A percentile compares a stretch with the other conserved stretches of the same genome.
Conservation (phyloP, 2,888 invertebrate genomes). For the Drosophila aldrichi region DNA sequence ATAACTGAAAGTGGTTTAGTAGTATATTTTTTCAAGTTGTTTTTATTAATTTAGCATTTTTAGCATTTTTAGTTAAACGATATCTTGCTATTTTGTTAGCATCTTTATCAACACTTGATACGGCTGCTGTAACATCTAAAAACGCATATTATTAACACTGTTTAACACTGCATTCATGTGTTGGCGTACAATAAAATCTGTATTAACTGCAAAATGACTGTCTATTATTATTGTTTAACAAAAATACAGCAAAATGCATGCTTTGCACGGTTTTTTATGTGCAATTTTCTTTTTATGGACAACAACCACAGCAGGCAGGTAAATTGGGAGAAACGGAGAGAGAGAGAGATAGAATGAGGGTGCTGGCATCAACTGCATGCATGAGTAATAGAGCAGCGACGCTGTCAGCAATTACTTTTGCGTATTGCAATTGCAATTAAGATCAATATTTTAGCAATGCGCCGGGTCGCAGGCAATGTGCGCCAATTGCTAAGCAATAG, state of each 20-base stretch:
- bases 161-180: constrained; percentile 19
- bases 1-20: too few species aligned
- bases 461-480: constrained; percentile 42
- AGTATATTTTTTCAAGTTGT: background rate
- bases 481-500: constrained; percentile 66
- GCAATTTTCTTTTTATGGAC: constrained; percentile 42
- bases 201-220: constrained; percentile 31
- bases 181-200: constrained; percentile 28
- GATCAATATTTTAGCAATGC: constrained; percentile 70
- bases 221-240: constrained; percentile 38
- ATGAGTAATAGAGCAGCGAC: constrained; percentile 59
- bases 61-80: background rate
- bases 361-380: constrained; percentile 38
- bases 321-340: too few species aligned
- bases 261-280: constrained; percentile 35
- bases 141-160: constrained; percentile 21
- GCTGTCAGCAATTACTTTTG: constrained; percentile 34
- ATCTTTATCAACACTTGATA: background rate
- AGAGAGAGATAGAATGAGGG: background rate
- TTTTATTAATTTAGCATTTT: background rate
- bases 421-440: constrained; percentile 58
- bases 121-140: constrained; percentile 10
- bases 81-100: background rate
- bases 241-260: constrained; percentile 34
- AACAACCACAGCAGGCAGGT: constrained; percentile 20